These are phyloP conservation scores for Spinus olivaceus DNA, from an alignment of 2,797 vertebrate genomes.

Conservation along the genomic window DNA sequence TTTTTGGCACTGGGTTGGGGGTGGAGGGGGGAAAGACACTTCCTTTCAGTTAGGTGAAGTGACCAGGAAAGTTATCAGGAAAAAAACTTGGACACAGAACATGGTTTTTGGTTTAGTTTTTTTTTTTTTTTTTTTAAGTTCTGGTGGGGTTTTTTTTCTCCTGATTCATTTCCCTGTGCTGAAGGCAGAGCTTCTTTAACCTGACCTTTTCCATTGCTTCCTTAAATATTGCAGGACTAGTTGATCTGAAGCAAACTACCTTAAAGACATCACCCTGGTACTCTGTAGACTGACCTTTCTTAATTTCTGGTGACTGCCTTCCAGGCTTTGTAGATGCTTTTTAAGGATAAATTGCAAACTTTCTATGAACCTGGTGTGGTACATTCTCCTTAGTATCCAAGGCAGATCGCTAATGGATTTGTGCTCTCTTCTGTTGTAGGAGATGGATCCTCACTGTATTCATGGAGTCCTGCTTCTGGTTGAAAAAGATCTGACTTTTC, in stretches of 20 bases:
- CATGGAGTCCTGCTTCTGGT: slow-evolving; percentile 81
- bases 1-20: background rate
- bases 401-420: background rate
- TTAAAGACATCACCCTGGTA: background rate
- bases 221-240: background rate
- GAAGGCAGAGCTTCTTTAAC: background rate
- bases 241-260: background rate
- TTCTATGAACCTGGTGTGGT: background rate
- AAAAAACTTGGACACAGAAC: background rate
- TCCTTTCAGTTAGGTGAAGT: background rate
- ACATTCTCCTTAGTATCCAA: background rate
- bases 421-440: slow-evolving; percentile 70
- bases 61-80: background rate
- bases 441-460: slow-evolving; percentile 78
- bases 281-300: background rate
- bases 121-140: background rate
- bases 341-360: background rate
- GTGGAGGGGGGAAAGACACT: background rate
- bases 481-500: slow-evolving; percentile 76
- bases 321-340: background rate
- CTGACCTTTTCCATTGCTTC: background rate
- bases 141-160: rapidly evolving
- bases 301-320: background rate
- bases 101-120: background rate
- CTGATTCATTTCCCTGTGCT: background rate